Percentiles rank a stretch among this genome's conserved stretches.
phyloP scores from a whole-genome alignment of 2,888 invertebrate genomes.

The Stramonita haemastoma region DNA sequence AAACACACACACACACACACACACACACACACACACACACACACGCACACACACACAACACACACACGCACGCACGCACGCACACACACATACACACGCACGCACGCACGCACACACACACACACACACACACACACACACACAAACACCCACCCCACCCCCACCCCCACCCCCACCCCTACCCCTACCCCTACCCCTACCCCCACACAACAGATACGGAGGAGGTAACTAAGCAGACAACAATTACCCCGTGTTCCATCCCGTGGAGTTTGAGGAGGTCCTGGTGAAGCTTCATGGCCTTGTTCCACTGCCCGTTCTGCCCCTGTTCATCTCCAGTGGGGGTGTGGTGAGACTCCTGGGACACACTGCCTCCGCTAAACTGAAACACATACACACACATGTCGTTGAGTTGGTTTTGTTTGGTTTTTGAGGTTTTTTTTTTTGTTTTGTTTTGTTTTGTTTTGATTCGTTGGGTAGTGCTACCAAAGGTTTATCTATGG shows the following conservation, averaged over 20 bases:
- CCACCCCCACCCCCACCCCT: too few species aligned
- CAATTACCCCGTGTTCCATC: constrained; percentile 46
- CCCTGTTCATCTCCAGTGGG: constrained; percentile 15
- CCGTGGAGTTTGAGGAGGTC: constrained; percentile 50
- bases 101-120: not conserved
- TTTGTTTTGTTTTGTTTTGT: not conserved
- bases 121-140: not conserved
- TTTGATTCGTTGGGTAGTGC: not conserved
- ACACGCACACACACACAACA: too few species aligned
- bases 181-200: too few species aligned
- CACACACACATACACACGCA: not conserved
- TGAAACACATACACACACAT: constrained; percentile 20
- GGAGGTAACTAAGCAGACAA: not conserved
- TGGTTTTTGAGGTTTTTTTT: not conserved
- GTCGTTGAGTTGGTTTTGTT: not conserved
- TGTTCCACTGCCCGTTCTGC: constrained; percentile 40
- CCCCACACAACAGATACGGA: too few species aligned
- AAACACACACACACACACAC: too few species aligned
- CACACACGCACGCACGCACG: not conserved
- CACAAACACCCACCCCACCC: too few species aligned
- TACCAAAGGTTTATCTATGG: too few species aligned
- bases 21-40: too few species aligned
- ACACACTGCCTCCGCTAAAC: constrained; percentile 37
- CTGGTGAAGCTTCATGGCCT: constrained; percentile 47
- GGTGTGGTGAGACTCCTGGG: constrained; percentile 39